Percentiles rank a stretch among this genome's conserved stretches.
phyloP scores from a whole-genome alignment of 35 echinoderm and acorn worm species.

The Acanthaster planci region DNA sequence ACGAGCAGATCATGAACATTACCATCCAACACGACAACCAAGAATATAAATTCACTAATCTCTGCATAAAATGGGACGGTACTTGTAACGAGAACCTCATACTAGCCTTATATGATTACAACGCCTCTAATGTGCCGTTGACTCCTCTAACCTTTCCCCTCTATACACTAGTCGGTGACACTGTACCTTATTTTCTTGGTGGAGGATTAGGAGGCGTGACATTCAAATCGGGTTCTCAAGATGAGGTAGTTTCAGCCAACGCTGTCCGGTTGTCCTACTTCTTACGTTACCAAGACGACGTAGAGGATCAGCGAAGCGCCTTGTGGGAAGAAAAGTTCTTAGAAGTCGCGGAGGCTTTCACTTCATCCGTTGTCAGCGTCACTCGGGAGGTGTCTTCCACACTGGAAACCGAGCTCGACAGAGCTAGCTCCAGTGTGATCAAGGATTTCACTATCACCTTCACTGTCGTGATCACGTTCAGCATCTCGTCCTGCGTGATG shows the following conservation, averaged over 20 bases:
- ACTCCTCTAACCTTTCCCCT: background rate
- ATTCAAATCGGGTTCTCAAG: background rate
- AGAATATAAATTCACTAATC: background rate
- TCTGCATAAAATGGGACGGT: constrained; percentile 15
- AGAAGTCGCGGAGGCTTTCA: background rate
- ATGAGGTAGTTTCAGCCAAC: background rate
- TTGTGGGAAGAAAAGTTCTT: constrained; percentile 70
- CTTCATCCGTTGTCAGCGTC: background rate
- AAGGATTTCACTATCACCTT: constrained; percentile 41
- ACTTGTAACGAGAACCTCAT: constrained; percentile 2
- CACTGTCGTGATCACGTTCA: constrained; percentile 38
- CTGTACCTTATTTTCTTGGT: constrained; percentile 1
- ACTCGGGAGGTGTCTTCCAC: constrained; percentile 33
- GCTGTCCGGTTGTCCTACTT: constrained; percentile 11
- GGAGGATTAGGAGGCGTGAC: constrained; percentile 10
- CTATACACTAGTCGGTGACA: background rate
- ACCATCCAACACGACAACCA: background rate
- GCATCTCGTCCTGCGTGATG: constrained; percentile 57
- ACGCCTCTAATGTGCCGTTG: background rate
- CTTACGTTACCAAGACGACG: background rate
- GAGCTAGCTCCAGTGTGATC: constrained; percentile 6
- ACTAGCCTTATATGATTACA: background rate
- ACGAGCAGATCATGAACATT: background rate
- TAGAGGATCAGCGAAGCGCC: constrained; percentile 16
- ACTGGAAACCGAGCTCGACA: constrained; percentile 34